Percentiles rank a stretch among this genome's conserved stretches.
phyloP scores from a whole-genome alignment of 37 sponge, comb jelly and placozoan genomes.

The Aphrocallistes beatrix region DNA sequence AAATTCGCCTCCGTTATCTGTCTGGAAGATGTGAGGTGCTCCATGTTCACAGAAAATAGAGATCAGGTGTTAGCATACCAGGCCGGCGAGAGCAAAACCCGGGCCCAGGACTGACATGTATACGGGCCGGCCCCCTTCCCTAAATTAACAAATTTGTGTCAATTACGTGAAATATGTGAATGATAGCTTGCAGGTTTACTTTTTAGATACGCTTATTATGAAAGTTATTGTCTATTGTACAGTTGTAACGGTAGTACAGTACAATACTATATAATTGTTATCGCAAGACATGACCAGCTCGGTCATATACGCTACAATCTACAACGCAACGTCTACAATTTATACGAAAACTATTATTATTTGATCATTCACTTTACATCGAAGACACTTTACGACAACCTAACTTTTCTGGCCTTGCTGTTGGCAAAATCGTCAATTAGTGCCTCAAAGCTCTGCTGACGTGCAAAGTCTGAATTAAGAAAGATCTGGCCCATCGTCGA shows the following conservation, averaged over 20 bases:
- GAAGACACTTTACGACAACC: neutral
- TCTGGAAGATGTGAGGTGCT: too few species aligned
- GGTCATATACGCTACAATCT: neutral
- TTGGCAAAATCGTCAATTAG: neutral
- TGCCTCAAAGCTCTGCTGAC: neutral
- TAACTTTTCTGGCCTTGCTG: neutral
- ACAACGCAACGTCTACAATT: neutral
- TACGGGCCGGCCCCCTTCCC: neutral
- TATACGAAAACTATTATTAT: neutral
- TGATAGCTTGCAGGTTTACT: neutral
- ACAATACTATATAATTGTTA: neutral
- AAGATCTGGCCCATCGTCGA: neutral
- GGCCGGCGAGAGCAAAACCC: neutral
- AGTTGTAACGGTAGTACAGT: neutral
- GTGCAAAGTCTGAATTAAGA: neutral
- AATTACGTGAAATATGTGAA: neutral
- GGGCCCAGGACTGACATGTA: neutral
- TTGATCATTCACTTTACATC: neutral
- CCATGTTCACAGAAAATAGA: too few species aligned
- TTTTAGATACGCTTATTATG: neutral
- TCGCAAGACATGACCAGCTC: neutral
- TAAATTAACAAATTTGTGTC: neutral
- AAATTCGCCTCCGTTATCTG: too few species aligned
- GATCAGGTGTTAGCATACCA: too few species aligned
- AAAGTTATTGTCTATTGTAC: neutral